Evolutionary conservation across 2,888 invertebrate species (phyloP), one percentile per base, ranked within the genome.

Genomic region (Caenorhabditis sp.): DNA sequence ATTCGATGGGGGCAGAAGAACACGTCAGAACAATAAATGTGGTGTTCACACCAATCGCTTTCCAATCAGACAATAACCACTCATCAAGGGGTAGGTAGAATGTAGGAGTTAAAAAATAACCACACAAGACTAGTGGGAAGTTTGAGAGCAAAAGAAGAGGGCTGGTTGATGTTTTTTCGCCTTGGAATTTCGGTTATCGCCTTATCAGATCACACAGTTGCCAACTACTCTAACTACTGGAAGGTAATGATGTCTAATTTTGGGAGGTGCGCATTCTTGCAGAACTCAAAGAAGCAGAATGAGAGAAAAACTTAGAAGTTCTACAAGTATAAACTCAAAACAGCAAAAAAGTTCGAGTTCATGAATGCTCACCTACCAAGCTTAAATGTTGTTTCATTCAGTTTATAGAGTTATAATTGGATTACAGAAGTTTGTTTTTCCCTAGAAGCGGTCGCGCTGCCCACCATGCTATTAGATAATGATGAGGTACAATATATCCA

Each of bases 1-100:
- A 47, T 47, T 19, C 19, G 10, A 47, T 19, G 5, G n/a, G 10
- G 14, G 19, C n/a, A 47, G 47, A 47, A 47, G 19, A 47, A 47
- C 19, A 54, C 68, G 44, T 69, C 63, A 63, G 38, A 31, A 38
- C 38, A 38, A 38, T 49, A 14, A 44, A 59, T 35, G 51, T 59
- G 63, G 68, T 70, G 70, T 51, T 79, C 66, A 76, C 75, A 82
- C 69, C 66, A 81, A 72, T 75, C 75, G 70, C 70, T 70, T 75
- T 74, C 69, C 80, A 82, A 76, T 82, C 82, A 82, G 68, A 74
- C 82, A 77, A 82, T 68, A 77, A 82, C 77, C 82, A 82, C 77
- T 82, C 54, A 81, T 72, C 72, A 72, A 72, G 63, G 80, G 82
- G 72, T 47, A 59, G 6, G 54, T 35, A 38, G 68, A 77, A 80